These are phyloP conservation scores for Bombus breviceps DNA, from an alignment of 1,140 invertebrate species.

Conservation along the genomic window DNA sequence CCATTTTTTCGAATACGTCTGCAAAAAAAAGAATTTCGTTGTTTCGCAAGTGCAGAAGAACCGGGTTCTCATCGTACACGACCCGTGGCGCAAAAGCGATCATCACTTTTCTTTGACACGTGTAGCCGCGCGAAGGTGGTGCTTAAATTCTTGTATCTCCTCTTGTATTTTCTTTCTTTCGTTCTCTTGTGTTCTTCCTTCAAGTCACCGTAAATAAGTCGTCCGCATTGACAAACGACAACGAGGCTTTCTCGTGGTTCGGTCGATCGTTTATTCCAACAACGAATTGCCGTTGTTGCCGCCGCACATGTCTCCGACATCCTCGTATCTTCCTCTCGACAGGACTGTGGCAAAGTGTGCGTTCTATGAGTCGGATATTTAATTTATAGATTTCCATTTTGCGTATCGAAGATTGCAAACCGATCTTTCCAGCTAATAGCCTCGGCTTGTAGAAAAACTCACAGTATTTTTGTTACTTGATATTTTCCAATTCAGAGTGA, in stretches of 20 bases:
- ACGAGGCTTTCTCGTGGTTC: background rate
- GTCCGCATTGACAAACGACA: conserved; percentile 6
- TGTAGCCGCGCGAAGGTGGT: background rate
- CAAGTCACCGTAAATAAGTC: conserved; percentile 4
- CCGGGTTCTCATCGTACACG: background rate
- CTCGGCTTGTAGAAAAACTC: background rate
- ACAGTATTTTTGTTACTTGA: background rate
- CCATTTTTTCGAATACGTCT: background rate
- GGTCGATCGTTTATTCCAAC: conserved; percentile 7
- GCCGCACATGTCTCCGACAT: background rate
- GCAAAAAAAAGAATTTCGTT: background rate
- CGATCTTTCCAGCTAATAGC: background rate
- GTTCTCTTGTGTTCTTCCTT: background rate
- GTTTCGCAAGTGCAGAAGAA: background rate
- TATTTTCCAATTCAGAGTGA: background rate
- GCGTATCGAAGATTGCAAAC: background rate
- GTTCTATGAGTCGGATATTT: background rate
- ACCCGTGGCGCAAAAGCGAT: background rate
- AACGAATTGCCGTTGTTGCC: conserved; percentile 8
- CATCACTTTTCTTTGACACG: background rate
- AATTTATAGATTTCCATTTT: background rate
- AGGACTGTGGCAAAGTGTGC: background rate
- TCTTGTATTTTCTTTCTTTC: background rate
- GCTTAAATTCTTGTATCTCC: background rate
- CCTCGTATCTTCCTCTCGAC: background rate